Base-by-base conservation (phyloP, 2,888 invertebrate species). In the Drosophila leonis region DNA sequence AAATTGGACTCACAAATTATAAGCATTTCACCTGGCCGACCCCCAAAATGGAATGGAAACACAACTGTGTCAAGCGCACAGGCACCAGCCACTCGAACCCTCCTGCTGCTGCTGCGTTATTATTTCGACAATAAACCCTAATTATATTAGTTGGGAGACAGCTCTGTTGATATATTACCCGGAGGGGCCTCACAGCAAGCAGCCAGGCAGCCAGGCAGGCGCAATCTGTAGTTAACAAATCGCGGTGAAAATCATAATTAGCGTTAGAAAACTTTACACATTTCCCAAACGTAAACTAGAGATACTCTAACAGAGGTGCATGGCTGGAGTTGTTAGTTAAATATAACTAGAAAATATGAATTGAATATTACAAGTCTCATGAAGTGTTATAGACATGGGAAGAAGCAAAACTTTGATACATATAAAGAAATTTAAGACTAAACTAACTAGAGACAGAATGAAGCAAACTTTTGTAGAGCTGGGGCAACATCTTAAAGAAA, bases 181-280 rank as follows among this genome's bases (percentile, higher is more conserved):
- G 39, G 51, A 67, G 82, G 85, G 55, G 33, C 31, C 42, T 66
- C 74, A 41, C 79, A 56, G 61, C 75, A 33, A 20, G 51, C 35
- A 52, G 63, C 42, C 59, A 24, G 24, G 24, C 24, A 24, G 24
- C 2, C 24, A 24, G 24, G 51, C 35, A 48, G 63, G 46, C 59
- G 78, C 87, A 82, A 88, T 82, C 90, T 82, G 74, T 69, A 57
- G 62, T 60, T 20, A 63, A 65, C 70, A 71, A 87, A 80, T 83
- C 84, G 69, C 55, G 65, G 88, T 88, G 88, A 84, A 84, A 84
- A 85, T 80, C 75, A 73, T 80, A 85, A 90, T 90, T 80, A 75
- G 74, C 66, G 63, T 46, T 71, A 82, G 72, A 83, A 82, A 84
- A 87, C 49, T 72, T 63, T 39, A 44, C 18, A 51, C 44, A 55